These are phyloP conservation scores for Meloidogyne hapla DNA, from an alignment of 1,140 invertebrate genomes.

Conservation along the genomic window DNA sequence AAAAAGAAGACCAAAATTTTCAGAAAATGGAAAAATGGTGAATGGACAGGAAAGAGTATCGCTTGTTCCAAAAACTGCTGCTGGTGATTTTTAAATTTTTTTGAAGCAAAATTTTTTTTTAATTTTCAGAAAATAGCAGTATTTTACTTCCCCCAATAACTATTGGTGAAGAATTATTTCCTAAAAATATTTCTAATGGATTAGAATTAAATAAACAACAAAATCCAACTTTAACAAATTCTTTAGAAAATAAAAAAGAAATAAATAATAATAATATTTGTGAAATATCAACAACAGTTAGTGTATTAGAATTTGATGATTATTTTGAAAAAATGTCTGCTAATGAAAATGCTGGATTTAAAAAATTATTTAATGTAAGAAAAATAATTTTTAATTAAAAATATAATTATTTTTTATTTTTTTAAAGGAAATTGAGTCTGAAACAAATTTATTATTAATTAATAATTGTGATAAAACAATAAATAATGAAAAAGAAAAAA, in stretches of 20 bases:
- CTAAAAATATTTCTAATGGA: background rate
- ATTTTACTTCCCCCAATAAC: conserved; percentile 7
- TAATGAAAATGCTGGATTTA: conserved; percentile 60
- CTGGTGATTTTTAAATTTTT: background rate
- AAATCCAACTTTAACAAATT: background rate
- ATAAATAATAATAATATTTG: background rate
- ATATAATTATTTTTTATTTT: background rate
- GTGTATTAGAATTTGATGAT: conserved; percentile 52
- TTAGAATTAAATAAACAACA: background rate
- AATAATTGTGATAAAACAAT: background rate
- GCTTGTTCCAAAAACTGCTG: background rate
- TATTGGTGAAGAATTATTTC: background rate
- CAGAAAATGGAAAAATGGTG: background rate
- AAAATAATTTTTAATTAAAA: background rate
- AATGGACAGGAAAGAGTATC: conserved; percentile 22
- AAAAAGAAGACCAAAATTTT: conserved; percentile 20
- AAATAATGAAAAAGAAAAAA: conserved; percentile 26
- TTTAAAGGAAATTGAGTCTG: conserved; percentile 19
- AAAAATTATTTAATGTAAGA: conserved; percentile 57
- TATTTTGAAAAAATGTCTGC: conserved; percentile 53
- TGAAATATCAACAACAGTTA: conserved; percentile 17
- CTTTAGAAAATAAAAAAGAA: background rate
- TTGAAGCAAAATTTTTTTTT: background rate
- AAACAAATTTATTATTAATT: conserved; percentile 7
- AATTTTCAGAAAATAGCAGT: background rate